Base-by-base conservation (phyloP, 1,140 invertebrate species). In the Drosophila mojavensis region DNA sequence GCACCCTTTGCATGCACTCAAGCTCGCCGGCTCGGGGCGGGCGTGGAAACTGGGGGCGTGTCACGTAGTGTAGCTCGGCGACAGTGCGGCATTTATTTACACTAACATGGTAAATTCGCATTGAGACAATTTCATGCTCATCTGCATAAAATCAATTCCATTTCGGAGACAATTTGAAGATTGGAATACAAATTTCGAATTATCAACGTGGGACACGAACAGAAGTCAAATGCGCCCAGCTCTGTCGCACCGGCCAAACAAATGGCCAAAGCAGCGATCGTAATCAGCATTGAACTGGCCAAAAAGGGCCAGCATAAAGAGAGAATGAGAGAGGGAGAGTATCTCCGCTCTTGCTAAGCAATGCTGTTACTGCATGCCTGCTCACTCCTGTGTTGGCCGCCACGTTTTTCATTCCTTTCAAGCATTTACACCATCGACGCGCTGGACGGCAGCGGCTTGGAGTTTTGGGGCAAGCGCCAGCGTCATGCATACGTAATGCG, bases 101-200 rank as follows among this genome's bases (percentile, higher is more conserved):
- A 85, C 86, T 78, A 79, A 78, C 79, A 90, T 85, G 85, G 75
- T 74, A 74, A 80, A 63, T 74, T 91, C 80, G 78, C 90, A 88
- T 75, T 78, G 85, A 91, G 85, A 91, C 89, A 92, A 91, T 91
- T 91, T 91, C 91, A 91, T 91, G 91, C 91, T 92, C 90, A 92
- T 92, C 91, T 92, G 91, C 91, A 92, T 92, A 92, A 92, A 92
- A 92, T 92, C 91, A 92, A 92, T 92, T 92, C 90, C 91, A 91
- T 92, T 91, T 92, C 91, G 84, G 79, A 91, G 91, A 92, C 91
- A 91, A 91, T 92, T 92, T 92, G 90, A 91, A 92, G 90, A 92
- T 92, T 92, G 91, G 88, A 91, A 92, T 91, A 91, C 88, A 92
- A 92, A 91, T 91, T 92, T 91, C 81, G 75, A 89, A 91, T 91